Evolutionary conservation across 2,797 vertebrate species (phyloP).

Genomic region (Hydrolagus colliei): DNA sequence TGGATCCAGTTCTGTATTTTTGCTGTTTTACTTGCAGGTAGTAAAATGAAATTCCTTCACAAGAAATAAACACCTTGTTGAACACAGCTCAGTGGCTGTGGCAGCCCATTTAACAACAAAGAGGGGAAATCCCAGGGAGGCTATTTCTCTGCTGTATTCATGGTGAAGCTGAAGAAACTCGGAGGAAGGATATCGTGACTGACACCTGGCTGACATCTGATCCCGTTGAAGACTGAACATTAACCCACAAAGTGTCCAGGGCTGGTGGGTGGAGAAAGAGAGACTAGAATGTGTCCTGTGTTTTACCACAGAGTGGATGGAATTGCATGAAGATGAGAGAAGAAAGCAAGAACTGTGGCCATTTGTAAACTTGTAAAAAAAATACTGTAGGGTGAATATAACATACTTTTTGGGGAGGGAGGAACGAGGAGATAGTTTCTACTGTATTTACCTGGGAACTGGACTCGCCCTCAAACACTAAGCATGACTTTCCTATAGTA

Average conservation of each 20-base stretch:
- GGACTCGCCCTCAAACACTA: no score
- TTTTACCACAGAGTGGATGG: neutral
- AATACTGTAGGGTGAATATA: neutral
- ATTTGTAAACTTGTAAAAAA: conserved; percentile 17
- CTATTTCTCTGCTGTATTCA: neutral
- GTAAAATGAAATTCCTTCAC: conserved; percentile 95
- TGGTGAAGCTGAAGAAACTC: neutral
- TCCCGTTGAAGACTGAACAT: neutral
- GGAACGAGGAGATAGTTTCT: no score
- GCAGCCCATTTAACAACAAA: no score
- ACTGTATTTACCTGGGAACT: no score
- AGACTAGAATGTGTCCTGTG: neutral
- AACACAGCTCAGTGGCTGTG: neutral
- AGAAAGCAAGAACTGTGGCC: neutral
- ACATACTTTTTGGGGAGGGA: neutral
- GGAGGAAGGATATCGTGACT: neutral
- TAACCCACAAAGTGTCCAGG: neutral
- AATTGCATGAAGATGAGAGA: neutral
- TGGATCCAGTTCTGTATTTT: conserved; percentile 12
- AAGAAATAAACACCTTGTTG: conserved; percentile 67
- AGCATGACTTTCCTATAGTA: no score
- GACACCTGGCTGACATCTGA: neutral
- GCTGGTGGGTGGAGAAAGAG: neutral
- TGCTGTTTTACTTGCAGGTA: conserved; percentile 60
- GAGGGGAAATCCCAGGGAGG: neutral